Evolutionary conservation across 2,888 invertebrate species (phyloP).

Genomic region (Brenthis ino): DNA sequence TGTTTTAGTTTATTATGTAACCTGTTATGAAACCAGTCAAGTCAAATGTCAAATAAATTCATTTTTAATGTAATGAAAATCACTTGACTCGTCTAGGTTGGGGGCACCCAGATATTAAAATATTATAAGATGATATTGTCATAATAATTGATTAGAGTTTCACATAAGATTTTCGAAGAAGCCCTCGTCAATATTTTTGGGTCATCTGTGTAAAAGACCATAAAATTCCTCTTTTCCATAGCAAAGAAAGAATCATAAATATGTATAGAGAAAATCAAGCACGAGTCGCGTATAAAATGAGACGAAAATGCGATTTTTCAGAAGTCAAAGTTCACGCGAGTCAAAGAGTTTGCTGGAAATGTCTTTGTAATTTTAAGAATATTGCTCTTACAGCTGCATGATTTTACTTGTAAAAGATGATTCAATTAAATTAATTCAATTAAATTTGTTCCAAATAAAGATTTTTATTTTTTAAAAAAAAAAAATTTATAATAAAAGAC

Average conservation of each 20-base stretch:
- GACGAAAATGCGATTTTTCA: conserved; percentile 78
- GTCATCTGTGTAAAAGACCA: conserved; percentile 70
- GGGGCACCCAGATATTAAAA: no score
- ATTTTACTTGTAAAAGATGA: no score
- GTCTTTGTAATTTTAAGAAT: conserved; percentile 18
- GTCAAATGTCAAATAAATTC: no score
- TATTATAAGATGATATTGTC: background rate
- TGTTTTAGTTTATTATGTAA: no score
- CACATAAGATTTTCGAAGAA: conserved; percentile 4
- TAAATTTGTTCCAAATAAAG: no score
- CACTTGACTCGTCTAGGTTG: no score
- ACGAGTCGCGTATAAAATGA: conserved; percentile 80
- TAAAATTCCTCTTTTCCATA: conserved; percentile 69
- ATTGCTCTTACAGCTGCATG: background rate
- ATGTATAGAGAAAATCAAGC: conserved; percentile 81
- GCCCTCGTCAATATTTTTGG: conserved; percentile 41
- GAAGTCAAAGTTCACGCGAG: conserved; percentile 55
- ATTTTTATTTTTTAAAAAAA: no score
- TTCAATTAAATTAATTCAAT: no score
- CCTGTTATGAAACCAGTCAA: no score
- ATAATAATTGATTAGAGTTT: background rate
- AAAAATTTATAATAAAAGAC: no score
- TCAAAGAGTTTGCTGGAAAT: conserved; percentile 39
- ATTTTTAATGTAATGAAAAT: no score
- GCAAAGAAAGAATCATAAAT: conserved; percentile 73